Evolutionary conservation across 2,888 invertebrate species (phyloP).

Genomic region (Thera obeliscata): DNA sequence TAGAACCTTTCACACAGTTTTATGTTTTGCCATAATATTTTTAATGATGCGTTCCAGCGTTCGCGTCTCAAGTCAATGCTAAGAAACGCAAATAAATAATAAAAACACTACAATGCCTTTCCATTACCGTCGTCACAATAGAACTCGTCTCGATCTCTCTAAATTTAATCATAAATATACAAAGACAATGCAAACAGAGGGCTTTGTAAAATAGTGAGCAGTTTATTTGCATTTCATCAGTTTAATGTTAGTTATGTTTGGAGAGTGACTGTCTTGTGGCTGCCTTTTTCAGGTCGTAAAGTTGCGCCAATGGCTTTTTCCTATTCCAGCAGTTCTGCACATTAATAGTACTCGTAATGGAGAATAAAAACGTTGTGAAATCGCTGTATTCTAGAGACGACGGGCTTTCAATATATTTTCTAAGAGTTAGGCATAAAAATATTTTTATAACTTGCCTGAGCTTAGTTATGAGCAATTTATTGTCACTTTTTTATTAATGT

Average conservation of each 20-base stretch:
- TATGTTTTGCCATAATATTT: neutral
- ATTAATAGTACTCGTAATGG: too few species aligned
- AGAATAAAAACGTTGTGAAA: too few species aligned
- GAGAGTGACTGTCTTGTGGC: neutral
- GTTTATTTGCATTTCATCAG: neutral
- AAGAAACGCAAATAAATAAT: conserved; percentile 31
- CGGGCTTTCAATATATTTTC: too few species aligned
- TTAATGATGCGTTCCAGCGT: conserved; percentile 17
- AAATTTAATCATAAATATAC: conserved; percentile 34
- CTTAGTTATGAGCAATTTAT: too few species aligned
- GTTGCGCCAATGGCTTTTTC: too few species aligned
- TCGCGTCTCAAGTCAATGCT: conserved; percentile 10
- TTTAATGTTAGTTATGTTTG: neutral
- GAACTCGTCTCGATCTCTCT: conserved; percentile 26
- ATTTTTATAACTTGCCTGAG: too few species aligned
- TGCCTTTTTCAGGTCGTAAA: too few species aligned
- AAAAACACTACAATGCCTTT: conserved; percentile 33
- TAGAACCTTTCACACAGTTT: too few species aligned
- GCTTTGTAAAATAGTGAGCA: conserved; percentile 4
- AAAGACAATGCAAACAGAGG: conserved; percentile 25
- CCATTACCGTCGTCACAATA: conserved; percentile 34
- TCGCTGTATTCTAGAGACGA: too few species aligned
- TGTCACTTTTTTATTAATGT: too few species aligned
- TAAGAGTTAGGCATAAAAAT: too few species aligned
- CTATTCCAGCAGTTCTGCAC: too few species aligned